phyloP scores from a whole-genome alignment of 2,888 invertebrate species.

The Meloe dianella region DNA sequence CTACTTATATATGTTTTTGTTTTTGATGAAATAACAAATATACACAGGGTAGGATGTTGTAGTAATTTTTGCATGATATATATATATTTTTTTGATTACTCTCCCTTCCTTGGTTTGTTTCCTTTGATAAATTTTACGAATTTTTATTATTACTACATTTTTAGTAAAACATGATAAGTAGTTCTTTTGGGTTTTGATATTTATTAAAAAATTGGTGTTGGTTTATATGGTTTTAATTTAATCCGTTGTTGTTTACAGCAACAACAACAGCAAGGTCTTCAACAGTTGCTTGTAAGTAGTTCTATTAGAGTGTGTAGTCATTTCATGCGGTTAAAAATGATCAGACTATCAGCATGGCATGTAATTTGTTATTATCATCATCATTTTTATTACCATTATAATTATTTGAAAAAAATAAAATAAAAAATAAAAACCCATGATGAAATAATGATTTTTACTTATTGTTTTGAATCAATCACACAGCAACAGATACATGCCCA shows the following conservation, averaged over 20 bases:
- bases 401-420: no score
- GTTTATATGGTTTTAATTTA: slow-evolving; percentile 49
- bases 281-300: slow-evolving; percentile 89
- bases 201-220: slow-evolving; percentile 43
- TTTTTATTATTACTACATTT: not conserved
- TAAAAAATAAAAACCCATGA: no score
- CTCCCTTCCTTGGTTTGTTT: slow-evolving; percentile 5
- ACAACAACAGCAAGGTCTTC: slow-evolving; percentile 91
- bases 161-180: slow-evolving; percentile 32
- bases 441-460: no score
- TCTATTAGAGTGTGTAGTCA: slow-evolving; percentile 43
- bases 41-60: slow-evolving; percentile 11
- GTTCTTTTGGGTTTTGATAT: slow-evolving; percentile 30
- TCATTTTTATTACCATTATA: not conserved
- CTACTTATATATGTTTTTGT: slow-evolving; percentile 32
- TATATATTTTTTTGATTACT: slow-evolving; percentile 12
- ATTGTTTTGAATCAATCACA: not conserved
- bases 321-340: slow-evolving; percentile 41
- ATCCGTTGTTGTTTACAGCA: slow-evolving; percentile 70
- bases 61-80: slow-evolving; percentile 27
- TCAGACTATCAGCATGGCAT: slow-evolving; percentile 28
- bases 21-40: slow-evolving; percentile 10
- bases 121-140: not conserved
- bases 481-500: slow-evolving; percentile 60
- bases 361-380: slow-evolving; percentile 17